Conservation (phyloP, 2,113 vertebrate species). For the Dendrocopos noguchii region DNA sequence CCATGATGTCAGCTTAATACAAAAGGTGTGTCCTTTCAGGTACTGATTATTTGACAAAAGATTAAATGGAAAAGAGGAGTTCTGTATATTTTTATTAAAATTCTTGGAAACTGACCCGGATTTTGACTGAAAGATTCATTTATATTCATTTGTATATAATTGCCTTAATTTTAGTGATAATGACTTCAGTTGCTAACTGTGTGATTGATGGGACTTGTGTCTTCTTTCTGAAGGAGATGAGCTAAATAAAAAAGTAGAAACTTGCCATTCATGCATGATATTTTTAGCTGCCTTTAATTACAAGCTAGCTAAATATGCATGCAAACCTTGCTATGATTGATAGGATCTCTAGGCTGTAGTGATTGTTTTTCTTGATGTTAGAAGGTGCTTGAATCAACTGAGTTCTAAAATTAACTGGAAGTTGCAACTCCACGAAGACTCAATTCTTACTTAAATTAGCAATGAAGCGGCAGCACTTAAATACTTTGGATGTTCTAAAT, state of each 20-base stretch:
- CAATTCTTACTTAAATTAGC: constrained; percentile 62
- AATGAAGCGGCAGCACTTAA: constrained; percentile 2
- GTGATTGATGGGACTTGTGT: constrained; percentile 83
- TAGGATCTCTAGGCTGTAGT: constrained; percentile 79
- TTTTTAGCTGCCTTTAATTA: constrained; percentile 86
- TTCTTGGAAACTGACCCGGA: constrained; percentile 75
- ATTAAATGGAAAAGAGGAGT: constrained; percentile 52
- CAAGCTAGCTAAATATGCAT: constrained; percentile 81
- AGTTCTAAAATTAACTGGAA: constrained; percentile 78
- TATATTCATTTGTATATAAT: constrained; percentile 87
- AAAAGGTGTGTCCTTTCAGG: constrained; percentile 60
- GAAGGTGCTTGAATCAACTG: constrained; percentile 79
- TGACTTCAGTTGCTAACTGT: constrained; percentile 84
- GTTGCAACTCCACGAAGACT: constrained; percentile 64
- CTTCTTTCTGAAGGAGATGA: constrained; percentile 79
- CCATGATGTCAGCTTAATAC: constrained; percentile 25
- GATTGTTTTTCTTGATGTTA: constrained; percentile 79
- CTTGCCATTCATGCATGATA: constrained; percentile 82
- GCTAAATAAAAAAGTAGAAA: constrained; percentile 80
- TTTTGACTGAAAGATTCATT: constrained; percentile 80
- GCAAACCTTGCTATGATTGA: constrained; percentile 80
- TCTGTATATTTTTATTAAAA: constrained; percentile 69
- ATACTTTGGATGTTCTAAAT: neutral
- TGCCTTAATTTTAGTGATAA: constrained; percentile 85
- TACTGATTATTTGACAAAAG: constrained; percentile 54